phyloP scores from a whole-genome alignment of 2,113 vertebrate genomes.

The Phocoena sinus region DNA sequence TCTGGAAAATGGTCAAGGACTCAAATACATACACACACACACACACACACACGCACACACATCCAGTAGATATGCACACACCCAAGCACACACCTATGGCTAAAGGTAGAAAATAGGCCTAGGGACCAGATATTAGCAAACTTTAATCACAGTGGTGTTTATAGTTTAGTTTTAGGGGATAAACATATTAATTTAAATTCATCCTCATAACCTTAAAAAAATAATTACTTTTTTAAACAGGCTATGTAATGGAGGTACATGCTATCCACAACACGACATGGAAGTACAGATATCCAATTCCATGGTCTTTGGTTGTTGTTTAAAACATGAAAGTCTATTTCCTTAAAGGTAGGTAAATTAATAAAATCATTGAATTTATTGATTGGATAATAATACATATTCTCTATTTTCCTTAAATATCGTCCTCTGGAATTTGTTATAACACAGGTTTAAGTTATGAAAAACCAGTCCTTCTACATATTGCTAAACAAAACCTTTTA shows the following conservation, averaged over 20 bases:
- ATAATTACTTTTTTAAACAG: background rate
- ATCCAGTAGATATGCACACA: background rate
- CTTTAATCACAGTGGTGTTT: background rate
- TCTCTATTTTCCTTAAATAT: background rate
- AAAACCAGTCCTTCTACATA: background rate
- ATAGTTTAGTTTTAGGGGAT: background rate
- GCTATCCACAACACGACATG: background rate
- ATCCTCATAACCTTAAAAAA: background rate
- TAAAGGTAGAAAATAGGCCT: background rate
- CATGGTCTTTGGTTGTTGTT: background rate
- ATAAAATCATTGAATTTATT: background rate
- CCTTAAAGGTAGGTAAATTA: background rate
- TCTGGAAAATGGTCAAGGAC: background rate
- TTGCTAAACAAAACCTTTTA: background rate
- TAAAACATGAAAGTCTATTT: background rate
- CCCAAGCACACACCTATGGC: background rate
- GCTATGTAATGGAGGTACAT: background rate
- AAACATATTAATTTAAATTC: background rate
- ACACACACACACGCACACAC: accelerated
- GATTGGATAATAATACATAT: background rate
- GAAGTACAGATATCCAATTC: background rate
- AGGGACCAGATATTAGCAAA: background rate
- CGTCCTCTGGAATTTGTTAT: background rate
- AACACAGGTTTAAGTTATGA: background rate
- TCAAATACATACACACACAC: accelerated